Evolutionary conservation across 2,888 invertebrate genomes (phyloP).

Genomic region (Parnassius apollo): DNA sequence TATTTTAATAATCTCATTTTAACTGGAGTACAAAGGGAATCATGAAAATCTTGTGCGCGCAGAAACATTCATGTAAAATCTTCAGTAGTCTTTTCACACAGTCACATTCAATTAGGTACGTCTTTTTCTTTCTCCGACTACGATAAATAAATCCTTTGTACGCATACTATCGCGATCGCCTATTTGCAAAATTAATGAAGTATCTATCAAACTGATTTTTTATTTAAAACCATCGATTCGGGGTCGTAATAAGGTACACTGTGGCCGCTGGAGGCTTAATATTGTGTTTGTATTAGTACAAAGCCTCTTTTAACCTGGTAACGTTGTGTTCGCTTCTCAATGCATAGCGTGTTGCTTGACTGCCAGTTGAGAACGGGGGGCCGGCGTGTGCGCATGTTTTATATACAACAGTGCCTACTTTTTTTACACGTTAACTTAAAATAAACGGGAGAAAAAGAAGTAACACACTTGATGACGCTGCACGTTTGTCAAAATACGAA

Average conservation of each 20-base stretch:
- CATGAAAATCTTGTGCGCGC: neutral
- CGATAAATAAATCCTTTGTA: constrained; percentile 54
- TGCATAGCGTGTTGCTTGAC: constrained; percentile 25
- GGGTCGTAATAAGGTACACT: constrained; percentile 21
- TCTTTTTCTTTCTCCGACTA: constrained; percentile 47
- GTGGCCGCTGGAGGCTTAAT: constrained; percentile 7
- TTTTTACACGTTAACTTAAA: constrained; percentile 36
- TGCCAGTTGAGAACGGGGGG: constrained; percentile 48
- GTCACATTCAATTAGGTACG: constrained; percentile 52
- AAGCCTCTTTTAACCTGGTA: constrained; percentile 54
- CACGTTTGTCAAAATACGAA: constrained; percentile 31
- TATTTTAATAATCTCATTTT: no score
- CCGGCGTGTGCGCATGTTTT: constrained; percentile 42
- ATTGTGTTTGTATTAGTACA: constrained; percentile 31
- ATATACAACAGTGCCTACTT: constrained; percentile 26
- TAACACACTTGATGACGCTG: constrained; percentile 30
- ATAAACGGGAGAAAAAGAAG: constrained; percentile 25
- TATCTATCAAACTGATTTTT: constrained; percentile 9
- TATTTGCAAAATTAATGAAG: constrained; percentile 35
- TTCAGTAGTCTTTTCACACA: constrained; percentile 41
- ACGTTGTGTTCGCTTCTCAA: constrained; percentile 39
- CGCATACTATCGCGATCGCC: constrained; percentile 52
- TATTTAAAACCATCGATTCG: constrained; percentile 25
- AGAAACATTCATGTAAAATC: constrained; percentile 43
- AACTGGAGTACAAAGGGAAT: no score